phyloP scores from a whole-genome alignment of 2,888 invertebrate genomes.

The Blera fallax region DNA sequence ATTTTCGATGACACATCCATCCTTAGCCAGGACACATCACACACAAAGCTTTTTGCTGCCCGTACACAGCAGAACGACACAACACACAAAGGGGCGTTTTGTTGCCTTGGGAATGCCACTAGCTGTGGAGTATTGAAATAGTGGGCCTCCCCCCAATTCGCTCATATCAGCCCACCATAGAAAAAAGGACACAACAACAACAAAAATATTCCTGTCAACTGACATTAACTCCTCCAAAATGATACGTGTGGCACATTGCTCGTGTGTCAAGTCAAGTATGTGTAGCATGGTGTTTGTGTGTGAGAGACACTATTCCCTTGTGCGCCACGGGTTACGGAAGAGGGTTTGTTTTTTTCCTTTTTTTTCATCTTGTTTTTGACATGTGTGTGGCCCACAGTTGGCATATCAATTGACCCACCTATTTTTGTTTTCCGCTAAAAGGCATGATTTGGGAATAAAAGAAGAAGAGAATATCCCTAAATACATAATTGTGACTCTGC shows the following conservation, averaged over 20 bases:
- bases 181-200: not conserved
- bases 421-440: constrained; percentile 16
- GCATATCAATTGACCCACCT: constrained; percentile 39
- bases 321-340: not conserved
- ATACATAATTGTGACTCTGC: constrained; percentile 11
- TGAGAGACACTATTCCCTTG: not conserved
- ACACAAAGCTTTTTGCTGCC: constrained; percentile 3
- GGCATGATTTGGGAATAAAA: constrained; percentile 20
- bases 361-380: constrained; percentile 9
- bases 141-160: not conserved
- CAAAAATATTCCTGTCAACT: constrained; percentile 22
- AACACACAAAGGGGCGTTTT: constrained; percentile 27
- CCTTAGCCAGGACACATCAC: constrained; percentile 3
- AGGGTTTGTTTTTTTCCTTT: not conserved
- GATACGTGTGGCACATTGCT: constrained; percentile 9
- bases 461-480: not conserved
- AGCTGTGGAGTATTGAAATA: constrained; percentile 37
- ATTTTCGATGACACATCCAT: constrained; percentile 62
- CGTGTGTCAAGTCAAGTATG: constrained; percentile 17
- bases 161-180: too few species aligned
- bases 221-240: constrained; percentile 18
- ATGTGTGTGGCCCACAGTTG: constrained; percentile 7
- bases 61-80: not conserved
- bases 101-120: constrained; percentile 41
- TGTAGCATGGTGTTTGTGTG: not conserved